These are phyloP conservation scores for Bombycilla garrulus DNA, from an alignment of 2,113 vertebrate genomes.

Conservation along the genomic window DNA sequence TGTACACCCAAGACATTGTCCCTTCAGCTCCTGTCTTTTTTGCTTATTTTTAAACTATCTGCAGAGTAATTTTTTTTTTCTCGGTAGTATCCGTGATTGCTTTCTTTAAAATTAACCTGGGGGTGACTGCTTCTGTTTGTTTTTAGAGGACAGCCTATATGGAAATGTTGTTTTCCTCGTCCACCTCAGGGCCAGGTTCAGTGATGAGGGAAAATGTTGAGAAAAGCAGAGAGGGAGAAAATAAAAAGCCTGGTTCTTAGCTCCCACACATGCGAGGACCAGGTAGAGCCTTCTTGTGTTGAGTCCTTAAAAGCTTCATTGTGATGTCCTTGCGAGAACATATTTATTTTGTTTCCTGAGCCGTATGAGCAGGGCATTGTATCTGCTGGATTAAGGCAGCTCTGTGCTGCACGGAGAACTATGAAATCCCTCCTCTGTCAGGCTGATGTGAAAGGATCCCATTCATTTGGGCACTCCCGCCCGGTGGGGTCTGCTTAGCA, in stretches of 20 bases:
- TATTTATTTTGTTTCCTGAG: constrained; percentile 76
- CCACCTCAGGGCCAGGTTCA: neutral
- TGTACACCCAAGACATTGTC: neutral
- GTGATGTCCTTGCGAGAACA: constrained; percentile 47
- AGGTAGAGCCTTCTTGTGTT: constrained; percentile 25
- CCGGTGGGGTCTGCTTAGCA: constrained; percentile 57
- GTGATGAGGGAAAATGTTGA: neutral
- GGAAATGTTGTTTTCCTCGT: neutral
- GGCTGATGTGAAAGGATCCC: constrained; percentile 63
- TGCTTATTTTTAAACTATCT: neutral
- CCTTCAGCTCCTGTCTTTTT: neutral
- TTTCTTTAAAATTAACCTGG: neutral
- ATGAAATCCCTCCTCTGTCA: constrained; percentile 56
- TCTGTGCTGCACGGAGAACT: constrained; percentile 57
- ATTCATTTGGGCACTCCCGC: constrained; percentile 57
- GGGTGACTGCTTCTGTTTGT: neutral
- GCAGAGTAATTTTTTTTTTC: neutral
- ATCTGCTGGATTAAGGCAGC: constrained; percentile 59
- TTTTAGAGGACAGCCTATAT: neutral
- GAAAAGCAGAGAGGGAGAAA: neutral
- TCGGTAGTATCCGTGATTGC: neutral
- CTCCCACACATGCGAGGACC: neutral
- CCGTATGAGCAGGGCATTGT: constrained; percentile 68
- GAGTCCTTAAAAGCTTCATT: constrained; percentile 63
- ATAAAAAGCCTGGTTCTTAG: neutral